These are phyloP conservation scores for Coryphaenoides rupestris DNA, from an alignment of 2,113 vertebrate species.

Conservation along the genomic window DNA sequence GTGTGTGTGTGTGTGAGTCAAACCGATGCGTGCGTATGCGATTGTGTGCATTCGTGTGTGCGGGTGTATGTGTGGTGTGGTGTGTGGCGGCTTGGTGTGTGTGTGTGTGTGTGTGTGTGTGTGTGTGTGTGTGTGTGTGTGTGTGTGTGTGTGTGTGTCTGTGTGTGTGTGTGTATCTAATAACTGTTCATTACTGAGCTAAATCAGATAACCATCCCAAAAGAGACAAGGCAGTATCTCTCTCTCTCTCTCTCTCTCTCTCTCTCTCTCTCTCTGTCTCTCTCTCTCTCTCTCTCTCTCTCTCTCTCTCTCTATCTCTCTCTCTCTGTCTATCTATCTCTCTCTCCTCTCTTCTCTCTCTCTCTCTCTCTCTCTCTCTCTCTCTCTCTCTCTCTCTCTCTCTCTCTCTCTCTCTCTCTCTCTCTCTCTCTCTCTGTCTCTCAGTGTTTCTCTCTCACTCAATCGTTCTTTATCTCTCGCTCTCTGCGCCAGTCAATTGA, in stretches of 20 bases:
- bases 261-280: too few species aligned
- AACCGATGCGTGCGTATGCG: not conserved
- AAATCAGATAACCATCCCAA: conserved; percentile 62
- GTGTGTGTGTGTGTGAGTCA: too few species aligned
- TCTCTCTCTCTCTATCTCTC: conserved; percentile 23
- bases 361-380: conserved; percentile 12
- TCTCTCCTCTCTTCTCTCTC: too few species aligned
- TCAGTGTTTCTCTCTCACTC: conserved; percentile 18
- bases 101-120: too few species aligned
- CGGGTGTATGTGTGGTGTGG: too few species aligned
- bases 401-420: conserved; percentile 3
- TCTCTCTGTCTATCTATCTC: not conserved
- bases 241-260: too few species aligned
- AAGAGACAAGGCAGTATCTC: not conserved
- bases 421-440: too few species aligned
- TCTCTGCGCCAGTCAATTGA: too few species aligned
- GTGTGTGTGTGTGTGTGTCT: conserved; percentile 9
- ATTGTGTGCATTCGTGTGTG: not conserved
- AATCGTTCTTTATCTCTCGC: not conserved
- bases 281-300: too few species aligned
- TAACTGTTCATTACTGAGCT: conserved; percentile 35
- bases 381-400: conserved; percentile 17
- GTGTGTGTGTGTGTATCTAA: conserved; percentile 19
- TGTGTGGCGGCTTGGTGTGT: too few species aligned
- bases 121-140: too few species aligned